Base-by-base conservation (phyloP, 2,797 vertebrate genomes). In the Onychomys leucogaster region DNA sequence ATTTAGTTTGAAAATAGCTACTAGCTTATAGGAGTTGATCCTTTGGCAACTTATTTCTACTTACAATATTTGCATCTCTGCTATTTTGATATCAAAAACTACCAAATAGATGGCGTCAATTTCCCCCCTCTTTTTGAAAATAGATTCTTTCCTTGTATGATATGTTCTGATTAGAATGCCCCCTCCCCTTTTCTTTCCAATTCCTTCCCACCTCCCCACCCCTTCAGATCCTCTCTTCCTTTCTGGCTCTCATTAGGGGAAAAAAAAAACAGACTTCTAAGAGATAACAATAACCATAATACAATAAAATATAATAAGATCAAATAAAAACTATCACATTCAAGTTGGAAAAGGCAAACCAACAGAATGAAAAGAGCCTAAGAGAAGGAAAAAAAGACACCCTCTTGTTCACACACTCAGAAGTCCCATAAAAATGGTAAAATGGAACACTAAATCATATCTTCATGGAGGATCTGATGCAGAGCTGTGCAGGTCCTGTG, bases 1-100 rank as follows among this genome's bases (percentile, higher is more conserved):
- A 10, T 46, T 65, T 90, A 67, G 1, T 71, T 52, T 94, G 4
- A 43, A 96, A 93, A 89, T 78, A 92, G 0, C 41, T 57, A 57
- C 90, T 91, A 57, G 6, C 3, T 92, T 93, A 78, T 73, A 86
- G 37, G 12, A 55, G 2, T 46, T 29, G 9, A 6, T 59, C 61
- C 25, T 77, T 65, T 43, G 21, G 13, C 14, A 49, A 41, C 89
- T 86, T 5, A 11, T 81, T 91, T 89, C 80, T 59, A 11, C 19
- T 78, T 75, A 82, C 69, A 43, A 8, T 77, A 52, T 43, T 81
- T 93, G 16, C 1, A 17, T 69, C 12, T 91, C 32, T 25, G 61
- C 21, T 59, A n/a, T 14, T 12, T 49, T 84, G 2, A 10, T 65
- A 88, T 46, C 75, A 92, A 93, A 93, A 73, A 23, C 4, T 88